Evolutionary conservation across 2,888 invertebrate species (phyloP), one percentile per base, ranked within the genome.

Genomic region (Drosophila emarginata): DNA sequence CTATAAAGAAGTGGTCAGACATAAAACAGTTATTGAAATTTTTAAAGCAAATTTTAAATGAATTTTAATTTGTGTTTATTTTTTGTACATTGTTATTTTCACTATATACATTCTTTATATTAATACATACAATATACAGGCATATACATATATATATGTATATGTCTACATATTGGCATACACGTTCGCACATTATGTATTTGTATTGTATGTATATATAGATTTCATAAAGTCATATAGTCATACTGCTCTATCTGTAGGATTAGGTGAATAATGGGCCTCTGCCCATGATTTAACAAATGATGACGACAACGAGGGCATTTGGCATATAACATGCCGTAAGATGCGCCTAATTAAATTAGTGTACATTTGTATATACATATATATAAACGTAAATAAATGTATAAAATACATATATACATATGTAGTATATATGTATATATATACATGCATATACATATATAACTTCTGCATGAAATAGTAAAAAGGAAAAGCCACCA

Each of bases 271-370:
- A 79, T 79, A 77, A 81, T 75, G 57, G 45, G 74, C 78, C 70
- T 52, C 52, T 56, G 32, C 26, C 18, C 56, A 21, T 66, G 66
- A 37, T n/a, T 26, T 39, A 60, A 54, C 32, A 58, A 18, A 53
- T 50, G 67, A 45, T 54, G 36, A 21, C 32, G 60, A 45, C 67
- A 23, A 21, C 32, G 18, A 45, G 45, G 45, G 60, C 32, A 77
- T 79, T 78, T 79, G 80, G 78, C 84, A 80, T 74, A 62, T 67
- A 72, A 78, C 76, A 81, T 78, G 79, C 81, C 84, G 76, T 65
- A 75, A 74, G 81, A 87, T 82, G 76, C 75, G 80, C 82, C 70
- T 83, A 83, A 83, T 83, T 87, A 87, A 85, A 83, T 83, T 85
- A 82, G 83, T 77, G 18, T 85, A 67, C 77, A 77, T 45, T 45